Evolutionary conservation across 1,140 invertebrate species (phyloP).

Genomic region (Ericerus pela): DNA sequence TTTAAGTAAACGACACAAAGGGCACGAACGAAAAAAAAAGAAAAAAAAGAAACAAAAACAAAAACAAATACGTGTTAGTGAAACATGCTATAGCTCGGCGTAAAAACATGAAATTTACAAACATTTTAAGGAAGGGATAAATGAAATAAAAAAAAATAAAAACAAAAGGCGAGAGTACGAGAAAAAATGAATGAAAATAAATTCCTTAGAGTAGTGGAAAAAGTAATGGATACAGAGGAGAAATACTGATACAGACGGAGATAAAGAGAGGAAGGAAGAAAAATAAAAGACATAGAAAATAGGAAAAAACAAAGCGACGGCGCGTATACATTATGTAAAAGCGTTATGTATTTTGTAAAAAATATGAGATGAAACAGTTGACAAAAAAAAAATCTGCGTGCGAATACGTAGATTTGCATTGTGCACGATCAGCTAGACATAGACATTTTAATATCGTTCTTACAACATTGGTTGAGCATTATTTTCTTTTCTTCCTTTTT

Average conservation of each 20-base stretch:
- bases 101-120: no score
- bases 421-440: no score
- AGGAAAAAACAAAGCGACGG: constrained; percentile 14
- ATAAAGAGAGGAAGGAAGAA: background rate
- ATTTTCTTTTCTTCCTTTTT: no score
- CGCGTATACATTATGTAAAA: constrained; percentile 3
- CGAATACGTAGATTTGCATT: background rate
- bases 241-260: background rate
- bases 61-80: constrained; percentile 18
- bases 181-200: constrained; percentile 10
- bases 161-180: background rate
- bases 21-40: constrained; percentile 15
- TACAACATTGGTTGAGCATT: no score
- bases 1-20: constrained; percentile 16
- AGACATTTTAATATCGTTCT: no score
- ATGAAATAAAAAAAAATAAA: constrained; percentile 21
- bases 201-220: constrained; percentile 5
- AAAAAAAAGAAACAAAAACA: constrained; percentile 21
- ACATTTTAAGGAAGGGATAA: no score
- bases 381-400: background rate
- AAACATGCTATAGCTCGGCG: constrained; percentile 12
- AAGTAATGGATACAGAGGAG: constrained; percentile 10
- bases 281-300: constrained; percentile 11
- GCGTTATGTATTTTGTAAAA: background rate
- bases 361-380: background rate